Evolutionary conservation across 2,113 vertebrate genomes (phyloP).

Genomic region (Myiagra hebetior): DNA sequence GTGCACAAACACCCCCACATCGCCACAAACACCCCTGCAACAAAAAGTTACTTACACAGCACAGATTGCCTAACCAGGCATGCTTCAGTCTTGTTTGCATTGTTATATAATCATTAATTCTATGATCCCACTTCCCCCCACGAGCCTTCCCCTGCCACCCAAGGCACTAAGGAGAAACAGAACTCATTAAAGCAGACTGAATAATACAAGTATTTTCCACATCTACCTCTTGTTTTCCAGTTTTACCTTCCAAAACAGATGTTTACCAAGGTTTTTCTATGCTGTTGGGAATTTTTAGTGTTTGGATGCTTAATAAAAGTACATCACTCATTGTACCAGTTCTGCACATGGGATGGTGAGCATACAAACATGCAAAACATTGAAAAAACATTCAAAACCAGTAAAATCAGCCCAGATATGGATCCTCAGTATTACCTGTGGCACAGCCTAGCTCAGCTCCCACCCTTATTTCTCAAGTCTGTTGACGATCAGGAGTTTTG

Average conservation of each 20-base stretch:
- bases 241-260: neutral
- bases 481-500: neutral
- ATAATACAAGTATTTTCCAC: neutral
- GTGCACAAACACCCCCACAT: neutral
- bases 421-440: neutral
- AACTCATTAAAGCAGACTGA: neutral
- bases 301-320: neutral
- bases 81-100: neutral
- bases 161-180: neutral
- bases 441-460: neutral
- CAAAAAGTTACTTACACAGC: neutral
- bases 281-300: neutral
- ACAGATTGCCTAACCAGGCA: neutral
- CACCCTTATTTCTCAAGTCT: rapidly evolving
- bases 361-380: rapidly evolving
- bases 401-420: rapidly evolving
- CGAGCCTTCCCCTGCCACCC: neutral
- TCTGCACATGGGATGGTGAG: rapidly evolving
- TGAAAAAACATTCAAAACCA: neutral
- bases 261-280: neutral
- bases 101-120: neutral
- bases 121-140: neutral
- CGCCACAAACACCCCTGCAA: neutral
- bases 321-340: neutral
- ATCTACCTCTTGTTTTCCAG: neutral